A percentile compares a stretch with the other conserved stretches of the same genome.
Evolutionary conservation across 2,113 vertebrate species (phyloP).

Genomic region (Paratilapia polleni): DNA sequence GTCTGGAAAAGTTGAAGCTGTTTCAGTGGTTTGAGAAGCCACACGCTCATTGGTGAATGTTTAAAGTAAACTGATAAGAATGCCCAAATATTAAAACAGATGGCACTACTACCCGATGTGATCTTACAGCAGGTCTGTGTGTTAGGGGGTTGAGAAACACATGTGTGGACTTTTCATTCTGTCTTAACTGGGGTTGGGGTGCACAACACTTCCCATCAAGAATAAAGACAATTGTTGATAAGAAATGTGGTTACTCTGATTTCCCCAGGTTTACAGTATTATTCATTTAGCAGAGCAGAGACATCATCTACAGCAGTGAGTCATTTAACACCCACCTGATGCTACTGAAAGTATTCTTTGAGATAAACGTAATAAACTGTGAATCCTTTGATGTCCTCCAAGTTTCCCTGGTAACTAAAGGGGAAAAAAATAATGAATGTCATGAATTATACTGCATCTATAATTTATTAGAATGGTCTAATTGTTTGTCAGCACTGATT

Average conservation of each 20-base stretch:
- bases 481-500: slow-evolving; percentile 27
- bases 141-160: background rate
- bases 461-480: slow-evolving; percentile 16
- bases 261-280: slow-evolving; percentile 10
- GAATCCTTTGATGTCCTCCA: slow-evolving; percentile 22
- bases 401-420: slow-evolving; percentile 39
- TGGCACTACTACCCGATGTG: background rate
- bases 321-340: slow-evolving; percentile 39
- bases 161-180: background rate
- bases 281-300: background rate
- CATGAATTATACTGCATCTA: slow-evolving; percentile 18
- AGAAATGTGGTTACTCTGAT: background rate
- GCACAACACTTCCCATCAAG: background rate
- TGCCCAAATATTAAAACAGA: background rate
- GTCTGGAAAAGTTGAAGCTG: background rate
- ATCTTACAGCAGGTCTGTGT: background rate
- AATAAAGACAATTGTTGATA: background rate
- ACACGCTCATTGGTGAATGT: background rate
- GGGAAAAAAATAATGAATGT: background rate
- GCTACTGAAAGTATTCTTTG: slow-evolving; percentile 13
- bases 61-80: background rate
- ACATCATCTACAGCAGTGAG: slow-evolving; percentile 13
- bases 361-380: slow-evolving; percentile 28
- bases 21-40: background rate
- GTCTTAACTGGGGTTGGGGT: background rate